Conservation (phyloP, 2,113 vertebrate species). For the Aramus guarauna region DNA sequence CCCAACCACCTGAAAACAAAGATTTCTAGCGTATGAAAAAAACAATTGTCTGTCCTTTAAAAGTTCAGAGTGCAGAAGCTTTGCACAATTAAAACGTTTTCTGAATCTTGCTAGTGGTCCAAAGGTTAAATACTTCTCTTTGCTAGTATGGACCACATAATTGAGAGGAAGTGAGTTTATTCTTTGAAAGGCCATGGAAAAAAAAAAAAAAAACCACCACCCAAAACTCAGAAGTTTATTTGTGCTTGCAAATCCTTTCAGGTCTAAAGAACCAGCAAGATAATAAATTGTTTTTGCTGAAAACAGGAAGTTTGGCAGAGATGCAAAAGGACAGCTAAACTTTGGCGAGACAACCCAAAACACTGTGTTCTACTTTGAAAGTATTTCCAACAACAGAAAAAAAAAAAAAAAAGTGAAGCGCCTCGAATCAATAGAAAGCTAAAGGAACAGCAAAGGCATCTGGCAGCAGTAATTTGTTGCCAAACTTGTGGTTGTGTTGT, state of each 20-base stretch:
- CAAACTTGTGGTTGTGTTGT: conserved; percentile 65
- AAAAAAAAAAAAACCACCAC: not conserved
- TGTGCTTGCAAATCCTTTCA: conserved; percentile 69
- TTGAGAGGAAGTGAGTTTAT: conserved; percentile 63
- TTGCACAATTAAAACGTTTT: conserved; percentile 71
- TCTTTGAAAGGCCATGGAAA: conserved; percentile 64
- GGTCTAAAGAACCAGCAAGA: conserved; percentile 71
- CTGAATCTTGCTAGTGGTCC: conserved; percentile 46
- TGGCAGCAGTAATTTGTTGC: conserved; percentile 57
- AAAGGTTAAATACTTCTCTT: conserved; percentile 69
- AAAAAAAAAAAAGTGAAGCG: not conserved
- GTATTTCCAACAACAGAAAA: conserved; percentile 56
- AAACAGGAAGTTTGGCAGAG: conserved; percentile 83
- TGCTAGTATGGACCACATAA: conserved; percentile 47
- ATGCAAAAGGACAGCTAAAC: conserved; percentile 76
- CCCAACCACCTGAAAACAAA: conserved; percentile 65
- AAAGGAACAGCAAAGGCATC: conserved; percentile 72
- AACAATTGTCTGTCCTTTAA: conserved; percentile 48
- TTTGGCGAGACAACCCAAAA: conserved; percentile 75
- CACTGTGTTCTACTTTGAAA: conserved; percentile 73
- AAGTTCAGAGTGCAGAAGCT: conserved; percentile 61
- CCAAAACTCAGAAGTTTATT: conserved; percentile 58
- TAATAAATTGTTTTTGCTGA: conserved; percentile 80
- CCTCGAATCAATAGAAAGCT: conserved; percentile 68
- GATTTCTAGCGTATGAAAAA: conserved; percentile 19